These are phyloP conservation scores for Eremobia ochroleuca DNA, from an alignment of 2,888 invertebrate genomes.

Conservation along the genomic window DNA sequence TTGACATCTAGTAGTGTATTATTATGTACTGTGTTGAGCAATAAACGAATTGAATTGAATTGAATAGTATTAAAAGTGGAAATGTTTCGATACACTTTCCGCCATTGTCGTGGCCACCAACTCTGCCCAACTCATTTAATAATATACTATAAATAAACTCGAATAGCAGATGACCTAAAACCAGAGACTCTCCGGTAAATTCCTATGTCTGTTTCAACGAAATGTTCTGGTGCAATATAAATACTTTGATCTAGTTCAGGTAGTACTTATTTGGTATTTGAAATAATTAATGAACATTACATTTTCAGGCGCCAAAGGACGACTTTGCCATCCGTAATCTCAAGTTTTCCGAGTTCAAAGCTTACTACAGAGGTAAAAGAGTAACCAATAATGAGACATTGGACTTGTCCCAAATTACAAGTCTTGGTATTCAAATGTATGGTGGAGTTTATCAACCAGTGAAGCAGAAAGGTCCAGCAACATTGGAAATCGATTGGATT, in stretches of 20 bases:
- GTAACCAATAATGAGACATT: conserved; percentile 90
- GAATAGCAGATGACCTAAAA: not conserved
- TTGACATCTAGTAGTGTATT: no score
- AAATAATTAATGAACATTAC: not conserved
- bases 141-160: not conserved
- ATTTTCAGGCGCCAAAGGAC: conserved; percentile 88
- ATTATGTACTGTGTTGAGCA: no score
- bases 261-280: not conserved
- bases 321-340: conserved; percentile 89
- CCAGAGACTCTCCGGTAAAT: not conserved
- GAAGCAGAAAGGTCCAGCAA: conserved; percentile 92
- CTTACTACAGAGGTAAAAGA: conserved; percentile 91
- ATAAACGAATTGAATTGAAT: no score
- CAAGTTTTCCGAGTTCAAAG: conserved; percentile 91
- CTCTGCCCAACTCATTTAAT: not conserved
- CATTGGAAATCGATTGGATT: conserved; percentile 92
- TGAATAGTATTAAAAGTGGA: no score
- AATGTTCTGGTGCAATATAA: not conserved
- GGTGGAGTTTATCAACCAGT: conserved; percentile 92
- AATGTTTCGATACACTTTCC: not conserved
- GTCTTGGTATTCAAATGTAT: conserved; percentile 92
- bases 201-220: not conserved
- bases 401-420: conserved; percentile 90
- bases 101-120: not conserved
- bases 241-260: not conserved